Evolutionary conservation across 2,888 invertebrate species (phyloP), one percentile per base, ranked within the genome.

Genomic region (Coleophora deauratella): DNA sequence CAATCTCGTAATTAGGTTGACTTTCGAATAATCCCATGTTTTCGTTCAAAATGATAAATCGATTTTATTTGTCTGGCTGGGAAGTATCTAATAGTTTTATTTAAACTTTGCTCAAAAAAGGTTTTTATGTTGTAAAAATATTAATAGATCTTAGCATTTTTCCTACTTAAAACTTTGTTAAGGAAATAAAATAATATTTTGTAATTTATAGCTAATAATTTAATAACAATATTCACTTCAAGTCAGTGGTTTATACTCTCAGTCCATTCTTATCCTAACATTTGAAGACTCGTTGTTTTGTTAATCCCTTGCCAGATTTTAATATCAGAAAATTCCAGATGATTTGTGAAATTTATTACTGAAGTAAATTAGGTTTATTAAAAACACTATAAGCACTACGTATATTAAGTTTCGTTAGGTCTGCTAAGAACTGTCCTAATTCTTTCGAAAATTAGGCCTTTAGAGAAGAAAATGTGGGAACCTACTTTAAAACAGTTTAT

Each of bases 241-340:
- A 33, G 9, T 35, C 3, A 13, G 13, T 33, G 21, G 14, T 7
- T 38, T 32, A 14, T 31, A 37, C 42, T 37, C 36, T 14, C 47
- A 49, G 47, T 52, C 49, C 50, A 50, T 47, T 47, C 38, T 38
- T 31, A 38, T 14, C 30, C 21, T 30, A 42, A 37, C 46, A 41
- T 38, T 36, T 30, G 27, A 43, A 39, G 38, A 40, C 34, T 44
- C 35, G 49, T 46, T 48, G 6, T 21, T 21, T 21, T 6, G 21
- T 21, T 21, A 38, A 47, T 75, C 76, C 78, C 79, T 70, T 68
- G 82, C 81, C 84, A 84, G 81, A 80, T 77, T n/a, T n/a, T n/a
- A 52, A 69, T 64, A 58, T 54, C 55, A 53, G 62, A 57, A 50
- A 52, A 52, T 62, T 66, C 55, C 63, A 59, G 69, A 75, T 67